Percentiles rank a stretch among this genome's conserved stretches.
These are phyloP conservation scores for Microcebus murinus DNA, from an alignment of 2,113 vertebrate genomes.

Conservation along the genomic window DNA sequence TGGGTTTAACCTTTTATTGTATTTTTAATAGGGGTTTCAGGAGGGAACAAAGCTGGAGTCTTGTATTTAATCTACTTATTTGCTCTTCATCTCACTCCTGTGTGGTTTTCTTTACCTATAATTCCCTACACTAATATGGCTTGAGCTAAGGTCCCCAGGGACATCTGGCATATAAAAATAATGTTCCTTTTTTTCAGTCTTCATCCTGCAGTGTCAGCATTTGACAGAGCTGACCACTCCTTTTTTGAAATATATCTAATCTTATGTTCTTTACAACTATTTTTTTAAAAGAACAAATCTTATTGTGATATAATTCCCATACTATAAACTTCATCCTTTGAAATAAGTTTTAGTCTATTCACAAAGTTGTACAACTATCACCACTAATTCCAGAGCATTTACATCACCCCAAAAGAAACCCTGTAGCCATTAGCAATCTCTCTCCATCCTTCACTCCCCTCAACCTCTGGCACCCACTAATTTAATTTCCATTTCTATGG, in stretches of 20 bases:
- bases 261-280: constrained; percentile 45
- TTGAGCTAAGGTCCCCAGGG: background rate
- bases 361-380: background rate
- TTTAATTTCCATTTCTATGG: background rate
- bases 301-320: background rate
- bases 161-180: constrained; percentile 18
- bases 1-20: background rate
- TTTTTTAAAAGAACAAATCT: background rate
- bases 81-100: background rate
- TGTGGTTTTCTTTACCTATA: background rate
- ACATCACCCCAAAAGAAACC: background rate
- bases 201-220: constrained; percentile 29
- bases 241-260: constrained; percentile 49
- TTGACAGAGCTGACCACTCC: constrained; percentile 20
- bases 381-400: background rate
- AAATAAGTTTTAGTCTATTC: constrained; percentile 38
- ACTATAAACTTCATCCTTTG: background rate
- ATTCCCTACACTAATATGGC: background rate
- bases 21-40: constrained; percentile 8
- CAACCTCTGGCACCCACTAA: background rate
- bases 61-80: background rate
- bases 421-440: background rate
- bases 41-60: background rate
- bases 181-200: background rate
- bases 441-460: background rate